phyloP scores from a whole-genome alignment of 2,113 vertebrate species.

The Heteronetta atricapilla region DNA sequence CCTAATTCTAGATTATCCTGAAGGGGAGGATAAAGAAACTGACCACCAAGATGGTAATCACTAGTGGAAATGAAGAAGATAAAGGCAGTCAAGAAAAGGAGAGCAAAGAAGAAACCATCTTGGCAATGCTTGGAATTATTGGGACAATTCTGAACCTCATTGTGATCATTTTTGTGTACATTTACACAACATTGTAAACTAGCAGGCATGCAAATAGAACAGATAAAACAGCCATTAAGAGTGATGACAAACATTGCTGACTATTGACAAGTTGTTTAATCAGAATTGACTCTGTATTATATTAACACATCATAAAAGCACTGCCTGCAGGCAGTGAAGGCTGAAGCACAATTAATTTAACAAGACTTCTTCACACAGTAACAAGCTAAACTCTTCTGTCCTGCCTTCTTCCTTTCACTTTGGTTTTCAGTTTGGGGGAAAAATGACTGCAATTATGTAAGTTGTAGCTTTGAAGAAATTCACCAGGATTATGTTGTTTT shows the following conservation, averaged over 20 bases:
- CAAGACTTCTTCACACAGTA: conserved; percentile 56
- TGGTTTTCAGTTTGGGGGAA: conserved; percentile 19
- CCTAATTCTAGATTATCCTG: conserved; percentile 83
- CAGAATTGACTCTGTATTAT: conserved; percentile 68
- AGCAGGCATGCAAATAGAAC: conserved; percentile 9
- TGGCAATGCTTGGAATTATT: conserved; percentile 97
- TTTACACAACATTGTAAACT: conserved; percentile 92
- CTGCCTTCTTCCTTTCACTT: background rate
- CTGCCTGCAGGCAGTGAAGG: conserved; percentile 45
- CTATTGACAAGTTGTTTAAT: conserved; percentile 37
- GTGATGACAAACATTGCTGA: conserved; percentile 37
- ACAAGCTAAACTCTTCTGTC: conserved; percentile 44
- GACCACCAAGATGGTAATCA: conserved; percentile 96
- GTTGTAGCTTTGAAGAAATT: conserved; percentile 32
- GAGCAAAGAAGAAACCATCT: conserved; percentile 92
- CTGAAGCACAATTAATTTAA: conserved; percentile 81
- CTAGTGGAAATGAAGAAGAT: conserved; percentile 91
- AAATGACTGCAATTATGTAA: conserved; percentile 50
- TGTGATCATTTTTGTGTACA: conserved; percentile 98
- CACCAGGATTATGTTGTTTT: background rate
- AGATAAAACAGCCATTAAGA: conserved; percentile 33
- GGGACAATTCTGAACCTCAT: conserved; percentile 96
- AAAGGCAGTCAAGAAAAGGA: conserved; percentile 93
- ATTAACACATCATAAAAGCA: conserved; percentile 54
- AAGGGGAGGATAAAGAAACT: conserved; percentile 86